These are phyloP conservation scores for Hypotaenidia philippensis DNA, from an alignment of 2,797 vertebrate species.

Conservation along the genomic window DNA sequence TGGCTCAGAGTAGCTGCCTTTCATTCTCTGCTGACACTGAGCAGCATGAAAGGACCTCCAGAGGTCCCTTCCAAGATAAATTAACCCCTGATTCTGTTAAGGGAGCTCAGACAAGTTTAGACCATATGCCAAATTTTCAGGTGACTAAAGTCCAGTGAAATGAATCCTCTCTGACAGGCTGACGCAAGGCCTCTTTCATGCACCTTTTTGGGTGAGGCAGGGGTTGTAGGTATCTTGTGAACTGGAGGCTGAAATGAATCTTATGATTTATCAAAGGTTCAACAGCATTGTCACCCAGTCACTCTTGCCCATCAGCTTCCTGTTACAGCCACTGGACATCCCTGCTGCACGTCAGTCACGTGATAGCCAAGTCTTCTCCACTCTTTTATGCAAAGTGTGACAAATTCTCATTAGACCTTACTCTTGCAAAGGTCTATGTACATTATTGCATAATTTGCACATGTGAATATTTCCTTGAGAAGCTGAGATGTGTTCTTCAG, in stretches of 20 bases:
- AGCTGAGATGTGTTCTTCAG: slow-evolving; percentile 54
- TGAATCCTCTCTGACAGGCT: not conserved
- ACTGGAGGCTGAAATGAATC: not conserved
- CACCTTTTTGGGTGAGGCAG: not conserved
- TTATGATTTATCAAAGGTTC: not conserved
- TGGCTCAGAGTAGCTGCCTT: not conserved
- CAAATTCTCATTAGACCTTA: not conserved
- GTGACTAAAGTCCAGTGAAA: not conserved
- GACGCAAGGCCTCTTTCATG: not conserved
- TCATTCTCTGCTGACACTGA: not conserved
- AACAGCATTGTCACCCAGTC: not conserved
- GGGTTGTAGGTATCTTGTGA: not conserved
- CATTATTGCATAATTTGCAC: not conserved
- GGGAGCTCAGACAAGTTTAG: not conserved
- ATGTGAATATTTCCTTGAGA: not conserved
- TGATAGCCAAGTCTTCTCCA: accelerated
- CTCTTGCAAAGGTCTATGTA: not conserved
- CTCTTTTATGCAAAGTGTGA: not conserved
- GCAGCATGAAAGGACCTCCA: not conserved
- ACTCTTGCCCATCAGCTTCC: not conserved
- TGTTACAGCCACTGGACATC: not conserved
- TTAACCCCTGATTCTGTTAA: not conserved
- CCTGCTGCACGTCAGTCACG: not conserved
- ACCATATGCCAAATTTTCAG: not conserved
- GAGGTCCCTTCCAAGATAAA: not conserved